Evolutionary conservation across 2,888 invertebrate species (phyloP).

Genomic region (Podabrus alpinus): DNA sequence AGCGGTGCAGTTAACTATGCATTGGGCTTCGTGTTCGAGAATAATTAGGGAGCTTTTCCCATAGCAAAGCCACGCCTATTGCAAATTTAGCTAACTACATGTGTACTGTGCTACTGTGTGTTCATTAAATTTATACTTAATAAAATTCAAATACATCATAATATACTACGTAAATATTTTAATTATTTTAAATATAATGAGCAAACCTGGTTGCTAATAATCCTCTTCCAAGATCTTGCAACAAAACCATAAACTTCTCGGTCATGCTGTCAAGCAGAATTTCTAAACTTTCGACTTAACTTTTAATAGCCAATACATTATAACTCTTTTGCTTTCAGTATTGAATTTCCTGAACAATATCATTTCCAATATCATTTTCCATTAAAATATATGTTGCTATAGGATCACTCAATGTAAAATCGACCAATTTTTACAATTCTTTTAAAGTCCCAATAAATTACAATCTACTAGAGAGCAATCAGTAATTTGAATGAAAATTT

Average conservation of each 20-base stretch:
- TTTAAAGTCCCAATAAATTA: no score
- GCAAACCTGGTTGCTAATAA: neutral
- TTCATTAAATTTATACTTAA: conserved; percentile 36
- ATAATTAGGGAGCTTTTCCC: conserved; percentile 38
- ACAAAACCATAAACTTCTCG: neutral
- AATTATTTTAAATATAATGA: neutral
- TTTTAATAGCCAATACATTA: neutral
- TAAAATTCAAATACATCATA: neutral
- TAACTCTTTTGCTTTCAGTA: neutral
- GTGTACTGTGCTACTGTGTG: conserved; percentile 35
- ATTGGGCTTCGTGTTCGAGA: conserved; percentile 36
- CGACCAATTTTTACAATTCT: no score
- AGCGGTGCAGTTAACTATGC: conserved; percentile 19
- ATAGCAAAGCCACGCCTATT: conserved; percentile 34
- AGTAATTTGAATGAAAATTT: no score
- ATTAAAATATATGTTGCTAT: no score
- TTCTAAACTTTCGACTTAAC: neutral
- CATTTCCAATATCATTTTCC: no score
- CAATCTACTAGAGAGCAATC: no score
- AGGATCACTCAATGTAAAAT: no score
- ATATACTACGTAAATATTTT: neutral
- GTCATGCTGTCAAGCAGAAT: neutral
- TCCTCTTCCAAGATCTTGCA: neutral
- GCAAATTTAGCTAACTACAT: conserved; percentile 33
- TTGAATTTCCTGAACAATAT: no score